These are phyloP conservation scores for Holothuria scabra DNA, from an alignment of 53 echinoderm and acorn worm genomes.

Conservation along the genomic window DNA sequence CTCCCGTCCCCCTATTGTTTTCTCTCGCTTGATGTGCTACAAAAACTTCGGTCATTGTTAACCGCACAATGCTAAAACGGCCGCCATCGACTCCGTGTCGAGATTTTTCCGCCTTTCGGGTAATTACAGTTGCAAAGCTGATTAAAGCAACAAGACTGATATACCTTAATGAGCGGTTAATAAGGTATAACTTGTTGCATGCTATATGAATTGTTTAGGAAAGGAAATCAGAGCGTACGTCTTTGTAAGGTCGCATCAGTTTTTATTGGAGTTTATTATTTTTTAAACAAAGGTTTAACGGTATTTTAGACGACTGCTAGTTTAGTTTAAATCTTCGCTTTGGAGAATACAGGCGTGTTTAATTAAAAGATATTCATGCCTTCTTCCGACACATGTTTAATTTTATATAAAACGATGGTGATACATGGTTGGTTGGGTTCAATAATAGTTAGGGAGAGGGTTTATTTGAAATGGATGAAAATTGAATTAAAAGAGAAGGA, in stretches of 20 bases:
- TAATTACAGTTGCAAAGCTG: slow-evolving; percentile 28
- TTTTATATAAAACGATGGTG: too few relatives aligned
- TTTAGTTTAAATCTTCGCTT: not conserved
- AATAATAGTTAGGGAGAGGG: too few relatives aligned
- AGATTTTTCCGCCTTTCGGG: not conserved
- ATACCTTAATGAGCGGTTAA: slow-evolving; percentile 5
- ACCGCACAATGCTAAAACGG: slow-evolving; percentile 5
- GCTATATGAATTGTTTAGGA: slow-evolving; percentile 12
- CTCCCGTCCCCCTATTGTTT: slow-evolving; percentile 5
- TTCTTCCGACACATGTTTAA: too few relatives aligned
- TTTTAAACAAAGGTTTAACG: slow-evolving; percentile 5
- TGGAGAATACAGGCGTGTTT: not conserved
- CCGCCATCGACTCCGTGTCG: not conserved
- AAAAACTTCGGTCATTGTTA: not conserved
- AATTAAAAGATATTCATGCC: slow-evolving; percentile 29
- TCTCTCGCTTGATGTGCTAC: not conserved
- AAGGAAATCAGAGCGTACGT: slow-evolving; percentile 22
- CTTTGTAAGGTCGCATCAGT: not conserved
- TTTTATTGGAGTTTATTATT: not conserved
- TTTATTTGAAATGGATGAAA: too few relatives aligned
- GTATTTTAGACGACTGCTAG: slow-evolving; percentile 8
- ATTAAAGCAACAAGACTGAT: not conserved
- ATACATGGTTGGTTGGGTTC: too few relatives aligned
- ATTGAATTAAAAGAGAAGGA: too few relatives aligned
- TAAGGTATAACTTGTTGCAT: slow-evolving; percentile 32